Evolutionary conservation across 1,140 invertebrate genomes (phyloP).

Genomic region (Megalopta genalis): DNA sequence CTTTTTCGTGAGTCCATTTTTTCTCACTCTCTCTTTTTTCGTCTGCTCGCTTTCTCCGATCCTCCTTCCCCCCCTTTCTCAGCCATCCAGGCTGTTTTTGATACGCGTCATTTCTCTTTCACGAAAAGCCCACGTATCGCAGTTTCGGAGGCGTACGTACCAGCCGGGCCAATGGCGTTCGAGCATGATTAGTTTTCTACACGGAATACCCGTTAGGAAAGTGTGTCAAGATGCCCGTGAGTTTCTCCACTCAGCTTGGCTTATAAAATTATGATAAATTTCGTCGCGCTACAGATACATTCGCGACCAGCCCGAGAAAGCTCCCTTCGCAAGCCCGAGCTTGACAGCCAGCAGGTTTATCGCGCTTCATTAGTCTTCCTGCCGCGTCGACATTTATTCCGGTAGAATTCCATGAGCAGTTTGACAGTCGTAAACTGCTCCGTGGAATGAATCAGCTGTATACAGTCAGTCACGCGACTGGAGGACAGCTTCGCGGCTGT

Average conservation of each 20-base stretch:
- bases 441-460: background rate
- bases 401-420: background rate
- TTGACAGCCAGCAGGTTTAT: background rate
- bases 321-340: background rate
- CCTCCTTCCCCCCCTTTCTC: too few relatives aligned
- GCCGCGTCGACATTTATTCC: slow-evolving; percentile 6
- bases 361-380: slow-evolving; percentile 18
- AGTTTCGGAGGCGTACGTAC: slow-evolving; percentile 9
- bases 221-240: slow-evolving; percentile 29
- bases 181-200: slow-evolving; percentile 39
- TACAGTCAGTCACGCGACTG: background rate
- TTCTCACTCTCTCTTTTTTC: too few relatives aligned
- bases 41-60: too few relatives aligned
- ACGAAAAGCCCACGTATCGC: slow-evolving; percentile 38
- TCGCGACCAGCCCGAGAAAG: slow-evolving; percentile 10
- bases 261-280: slow-evolving; percentile 43
- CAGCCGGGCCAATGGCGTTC: slow-evolving; percentile 16
- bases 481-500: background rate
- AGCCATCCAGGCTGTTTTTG: slow-evolving; percentile 18
- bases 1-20: too few relatives aligned
- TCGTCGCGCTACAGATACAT: slow-evolving; percentile 1
- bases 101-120: slow-evolving; percentile 56
- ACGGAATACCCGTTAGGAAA: slow-evolving; percentile 36
- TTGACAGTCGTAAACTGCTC: background rate
- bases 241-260: slow-evolving; percentile 10